Evolutionary conservation across 1,140 invertebrate species (phyloP), one percentile per base, ranked within the genome.

Genomic region (Piezodorus guildinii): DNA sequence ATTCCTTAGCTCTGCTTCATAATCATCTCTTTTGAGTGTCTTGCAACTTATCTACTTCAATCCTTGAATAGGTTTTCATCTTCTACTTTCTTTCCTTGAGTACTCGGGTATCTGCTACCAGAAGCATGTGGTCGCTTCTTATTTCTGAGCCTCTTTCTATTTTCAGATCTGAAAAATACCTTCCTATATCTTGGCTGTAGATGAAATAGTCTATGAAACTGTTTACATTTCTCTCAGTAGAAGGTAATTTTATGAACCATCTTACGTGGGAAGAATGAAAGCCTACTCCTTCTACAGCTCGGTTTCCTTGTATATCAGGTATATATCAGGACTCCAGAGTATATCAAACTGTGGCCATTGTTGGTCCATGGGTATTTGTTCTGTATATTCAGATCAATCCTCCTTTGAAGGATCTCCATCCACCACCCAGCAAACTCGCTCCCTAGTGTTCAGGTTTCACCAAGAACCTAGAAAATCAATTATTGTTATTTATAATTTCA

Each of bases 221-320:
- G 27, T 30, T 46, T 3, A 17, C 45, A 46, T 46, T 46, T 46
- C 45, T 46, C 45, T 46, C 45, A 46, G 2, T 4, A 5, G 45
- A 4, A 30, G 27, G 3, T 30, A 4, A 30, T 30, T 30, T 30
- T 30, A 30, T 30, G 27, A 8, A 30, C 27, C 8, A 46, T 3
- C 15, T 46, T 16, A 46, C 14, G 15, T 12, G 15, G 15, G 17
- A 46, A 46, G 17, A 46, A 46, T 16, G 15, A 17, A 62, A 62
- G 44, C 43, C n/a, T 60, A 21, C 16, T 60, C 17, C 17, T 60
- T n/a, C 21, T 30, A 39, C n/a, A 39, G 59, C 39, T 60, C 39
- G n/a, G 45, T 30, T 25, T 58, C 8, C 27, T 58, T 16, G 21
- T 58, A n/a, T n/a, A n/a, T n/a, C n/a, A n/a, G n/a, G n/a, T n/a